phyloP scores from a whole-genome alignment of 2,888 invertebrate genomes.

The Cantharis flavilabris region DNA sequence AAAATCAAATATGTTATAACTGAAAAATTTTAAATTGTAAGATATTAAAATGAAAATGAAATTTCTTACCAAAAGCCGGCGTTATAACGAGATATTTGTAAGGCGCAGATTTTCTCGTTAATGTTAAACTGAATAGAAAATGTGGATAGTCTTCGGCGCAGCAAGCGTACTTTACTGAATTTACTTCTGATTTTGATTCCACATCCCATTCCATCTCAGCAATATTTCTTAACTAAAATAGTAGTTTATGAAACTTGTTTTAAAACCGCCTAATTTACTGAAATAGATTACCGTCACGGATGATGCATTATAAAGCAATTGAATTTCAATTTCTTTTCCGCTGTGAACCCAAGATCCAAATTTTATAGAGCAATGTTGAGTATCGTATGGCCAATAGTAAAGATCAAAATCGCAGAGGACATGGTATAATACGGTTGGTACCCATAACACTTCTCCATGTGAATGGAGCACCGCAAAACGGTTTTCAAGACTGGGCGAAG shows the following conservation, averaged over 20 bases:
- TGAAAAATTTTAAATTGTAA: background rate
- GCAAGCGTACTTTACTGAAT: background rate
- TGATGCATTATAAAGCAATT: background rate
- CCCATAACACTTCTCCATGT: constrained; percentile 65
- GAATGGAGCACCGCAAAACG: constrained; percentile 58
- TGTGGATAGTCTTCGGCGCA: constrained; percentile 5
- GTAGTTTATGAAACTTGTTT: background rate
- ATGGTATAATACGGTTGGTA: constrained; percentile 69
- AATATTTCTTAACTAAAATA: constrained; percentile 6
- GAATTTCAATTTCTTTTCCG: constrained; percentile 62
- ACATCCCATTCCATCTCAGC: constrained; percentile 2
- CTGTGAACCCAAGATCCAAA: constrained; percentile 76
- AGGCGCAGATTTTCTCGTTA: constrained; percentile 13
- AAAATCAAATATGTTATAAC: constrained; percentile 55
- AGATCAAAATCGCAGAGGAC: constrained; percentile 70
- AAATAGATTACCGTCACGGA: background rate
- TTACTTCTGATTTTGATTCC: no score
- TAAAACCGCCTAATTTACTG: background rate
- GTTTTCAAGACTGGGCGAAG: constrained; percentile 63
- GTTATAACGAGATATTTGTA: constrained; percentile 8
- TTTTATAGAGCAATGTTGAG: constrained; percentile 67
- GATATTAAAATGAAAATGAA: background rate
- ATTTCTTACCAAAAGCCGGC: constrained; percentile 10
- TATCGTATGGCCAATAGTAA: constrained; percentile 75
- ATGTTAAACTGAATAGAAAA: constrained; percentile 3